Evolutionary conservation across 2,888 invertebrate genomes (phyloP).

Genomic region (Hemaris fuciformis): DNA sequence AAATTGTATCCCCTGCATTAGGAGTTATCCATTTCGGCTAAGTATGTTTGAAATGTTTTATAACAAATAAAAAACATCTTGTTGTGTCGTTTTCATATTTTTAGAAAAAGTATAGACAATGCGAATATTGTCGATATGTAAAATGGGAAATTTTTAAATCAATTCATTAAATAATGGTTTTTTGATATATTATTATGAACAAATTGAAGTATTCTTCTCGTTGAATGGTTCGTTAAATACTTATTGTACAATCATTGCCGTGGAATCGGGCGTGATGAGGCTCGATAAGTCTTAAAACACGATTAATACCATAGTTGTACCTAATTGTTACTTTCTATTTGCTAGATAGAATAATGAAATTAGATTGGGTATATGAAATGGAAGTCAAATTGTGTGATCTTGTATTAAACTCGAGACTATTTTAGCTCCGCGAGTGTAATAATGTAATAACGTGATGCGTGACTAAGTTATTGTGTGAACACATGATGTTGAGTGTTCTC

Average conservation of each 20-base stretch:
- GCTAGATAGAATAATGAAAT: constrained; percentile 81
- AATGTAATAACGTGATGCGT: constrained; percentile 31
- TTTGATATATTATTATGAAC: constrained; percentile 71
- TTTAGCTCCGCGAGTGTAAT: constrained; percentile 42
- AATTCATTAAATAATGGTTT: constrained; percentile 52
- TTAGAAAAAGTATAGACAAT: constrained; percentile 69
- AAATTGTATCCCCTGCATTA: constrained; percentile 67
- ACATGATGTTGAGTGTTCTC: no score
- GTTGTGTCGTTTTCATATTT: constrained; percentile 79
- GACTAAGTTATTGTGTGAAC: constrained; percentile 22
- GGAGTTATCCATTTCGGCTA: constrained; percentile 65
- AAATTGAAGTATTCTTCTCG: constrained; percentile 67
- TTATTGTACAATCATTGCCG: constrained; percentile 70
- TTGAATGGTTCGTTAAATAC: constrained; percentile 65
- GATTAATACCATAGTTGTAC: constrained; percentile 72
- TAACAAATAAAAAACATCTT: constrained; percentile 61
- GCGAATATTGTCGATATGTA: constrained; percentile 59
- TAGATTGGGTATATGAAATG: constrained; percentile 71
- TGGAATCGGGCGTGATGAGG: constrained; percentile 67
- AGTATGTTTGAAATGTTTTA: constrained; percentile 65
- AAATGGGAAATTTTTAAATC: constrained; percentile 53
- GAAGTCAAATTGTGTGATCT: constrained; percentile 67
- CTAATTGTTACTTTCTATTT: constrained; percentile 81
- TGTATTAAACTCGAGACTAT: constrained; percentile 32
- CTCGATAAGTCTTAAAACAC: constrained; percentile 55